phyloP scores from a whole-genome alignment of 2,113 vertebrate species.

The Rhea americana region DNA sequence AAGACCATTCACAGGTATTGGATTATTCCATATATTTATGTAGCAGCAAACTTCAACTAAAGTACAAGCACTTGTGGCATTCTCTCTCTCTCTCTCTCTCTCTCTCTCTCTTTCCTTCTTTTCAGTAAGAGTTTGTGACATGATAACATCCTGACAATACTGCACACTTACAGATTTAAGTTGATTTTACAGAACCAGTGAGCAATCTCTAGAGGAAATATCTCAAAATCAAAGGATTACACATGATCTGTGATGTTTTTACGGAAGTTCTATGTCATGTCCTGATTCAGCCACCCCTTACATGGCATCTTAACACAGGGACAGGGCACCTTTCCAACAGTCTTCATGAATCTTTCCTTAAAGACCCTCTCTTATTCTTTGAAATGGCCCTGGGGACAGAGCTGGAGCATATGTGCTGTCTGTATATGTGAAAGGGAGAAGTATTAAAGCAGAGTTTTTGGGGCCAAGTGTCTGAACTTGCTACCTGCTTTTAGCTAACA shows the following conservation, averaged over 20 bases:
- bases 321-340: neutral
- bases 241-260: neutral
- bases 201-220: neutral
- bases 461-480: neutral
- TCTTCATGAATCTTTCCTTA: neutral
- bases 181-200: neutral
- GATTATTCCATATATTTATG: neutral
- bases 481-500: constrained; percentile 27
- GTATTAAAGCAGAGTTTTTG: neutral
- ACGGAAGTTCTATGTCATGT: neutral
- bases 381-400: neutral
- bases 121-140: neutral
- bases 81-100: neutral
- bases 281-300: neutral
- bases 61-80: neutral
- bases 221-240: neutral
- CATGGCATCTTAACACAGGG: neutral
- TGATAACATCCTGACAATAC: neutral
- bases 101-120: neutral
- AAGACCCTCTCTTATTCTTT: neutral
- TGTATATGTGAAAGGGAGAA: neutral
- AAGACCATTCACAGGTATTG: neutral
- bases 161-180: neutral
- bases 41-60: neutral
- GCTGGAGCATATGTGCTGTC: neutral